Percentiles rank a stretch among this genome's conserved stretches.
Conservation (phyloP, 53 echinoderm and acorn worm genomes). For the Glandiceps talaboti region DNA sequence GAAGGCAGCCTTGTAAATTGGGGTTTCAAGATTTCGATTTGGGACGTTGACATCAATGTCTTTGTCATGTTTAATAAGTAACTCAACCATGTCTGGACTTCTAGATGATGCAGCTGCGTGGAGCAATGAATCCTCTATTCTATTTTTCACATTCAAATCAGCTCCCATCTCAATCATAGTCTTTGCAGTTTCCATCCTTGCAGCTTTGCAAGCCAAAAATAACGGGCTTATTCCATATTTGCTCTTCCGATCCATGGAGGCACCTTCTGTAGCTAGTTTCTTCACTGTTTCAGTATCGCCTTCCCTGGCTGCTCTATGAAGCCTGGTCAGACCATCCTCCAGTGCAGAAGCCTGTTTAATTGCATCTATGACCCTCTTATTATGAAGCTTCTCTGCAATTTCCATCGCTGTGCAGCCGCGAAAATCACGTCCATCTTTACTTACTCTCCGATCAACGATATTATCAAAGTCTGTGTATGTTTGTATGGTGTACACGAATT, state of each 20-base stretch:
- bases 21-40: constrained; percentile 14
- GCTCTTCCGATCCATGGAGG: not conserved
- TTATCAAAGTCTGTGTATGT: not conserved
- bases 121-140: not conserved
- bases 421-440: not conserved
- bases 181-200: not conserved
- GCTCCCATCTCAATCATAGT: not conserved
- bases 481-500: not conserved
- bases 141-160: not conserved
- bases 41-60: not conserved
- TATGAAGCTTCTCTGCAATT: not conserved
- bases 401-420: not conserved
- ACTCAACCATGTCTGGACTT: not conserved
- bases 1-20: constrained; percentile 46
- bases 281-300: not conserved
- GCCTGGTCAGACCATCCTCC: not conserved
- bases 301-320: not conserved
- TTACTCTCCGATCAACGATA: not conserved
- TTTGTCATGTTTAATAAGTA: not conserved
- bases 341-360: not conserved
- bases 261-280: not conserved
- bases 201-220: not conserved
- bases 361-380: not conserved
- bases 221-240: not conserved
- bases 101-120: not conserved